Evolutionary conservation across 2,888 invertebrate genomes (phyloP).

Genomic region (Lomographa bimaculata): DNA sequence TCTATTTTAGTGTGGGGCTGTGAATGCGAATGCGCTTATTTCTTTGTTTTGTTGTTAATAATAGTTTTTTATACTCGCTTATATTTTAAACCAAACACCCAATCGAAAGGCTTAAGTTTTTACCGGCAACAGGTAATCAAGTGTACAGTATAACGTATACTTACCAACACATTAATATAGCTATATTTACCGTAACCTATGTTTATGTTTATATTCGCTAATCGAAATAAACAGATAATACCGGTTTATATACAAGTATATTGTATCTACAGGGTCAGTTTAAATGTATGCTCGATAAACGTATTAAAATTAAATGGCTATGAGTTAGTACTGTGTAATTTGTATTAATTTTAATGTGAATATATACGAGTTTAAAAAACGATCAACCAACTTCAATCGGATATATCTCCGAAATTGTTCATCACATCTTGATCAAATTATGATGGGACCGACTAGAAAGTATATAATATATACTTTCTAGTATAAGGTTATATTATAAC

Average conservation of each 20-base stretch:
- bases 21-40: too few species aligned
- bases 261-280: conserved; percentile 10
- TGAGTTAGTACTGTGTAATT: conserved; percentile 3
- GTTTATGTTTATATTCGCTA: conserved; percentile 19
- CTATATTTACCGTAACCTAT: conserved; percentile 9
- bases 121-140: conserved; percentile 31
- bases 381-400: too few species aligned
- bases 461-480: too few species aligned
- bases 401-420: too few species aligned
- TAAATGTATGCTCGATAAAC: not conserved
- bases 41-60: too few species aligned
- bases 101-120: conserved; percentile 46
- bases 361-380: too few species aligned
- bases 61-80: too few species aligned
- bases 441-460: too few species aligned
- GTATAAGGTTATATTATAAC: too few species aligned
- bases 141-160: conserved; percentile 24
- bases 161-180: conserved; percentile 2
- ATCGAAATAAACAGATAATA: conserved; percentile 11
- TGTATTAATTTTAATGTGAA: too few species aligned
- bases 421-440: too few species aligned
- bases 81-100: conserved; percentile 20
- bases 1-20: too few species aligned
- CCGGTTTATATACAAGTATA: conserved; percentile 8
- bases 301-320: conserved; percentile 6